These are phyloP conservation scores for Petrophora chlorosata DNA, from an alignment of 2,888 invertebrate species.

Conservation along the genomic window DNA sequence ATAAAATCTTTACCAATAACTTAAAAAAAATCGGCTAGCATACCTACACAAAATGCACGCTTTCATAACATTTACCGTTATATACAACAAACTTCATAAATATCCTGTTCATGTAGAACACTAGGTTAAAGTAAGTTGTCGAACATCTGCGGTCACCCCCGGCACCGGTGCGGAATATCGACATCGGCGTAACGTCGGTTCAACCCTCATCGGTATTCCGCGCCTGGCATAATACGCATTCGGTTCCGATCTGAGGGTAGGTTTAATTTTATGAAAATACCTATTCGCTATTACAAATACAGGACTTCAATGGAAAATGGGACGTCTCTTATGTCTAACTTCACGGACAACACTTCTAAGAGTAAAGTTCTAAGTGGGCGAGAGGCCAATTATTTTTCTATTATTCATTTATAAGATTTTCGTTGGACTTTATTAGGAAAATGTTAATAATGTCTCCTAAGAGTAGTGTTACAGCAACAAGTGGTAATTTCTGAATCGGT, in stretches of 20 bases:
- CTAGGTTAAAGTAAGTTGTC: not conserved
- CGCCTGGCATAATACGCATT: conserved; percentile 2
- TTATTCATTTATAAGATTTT: no score
- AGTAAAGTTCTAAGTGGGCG: no score
- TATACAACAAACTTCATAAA: not conserved
- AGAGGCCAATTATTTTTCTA: no score
- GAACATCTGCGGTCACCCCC: conserved; percentile 1
- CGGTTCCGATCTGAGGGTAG: not conserved
- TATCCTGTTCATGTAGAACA: not conserved
- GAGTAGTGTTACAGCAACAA: no score
- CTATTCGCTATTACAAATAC: not conserved
- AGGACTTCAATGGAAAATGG: not conserved
- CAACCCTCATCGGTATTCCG: conserved; percentile 16
- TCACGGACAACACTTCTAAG: no score
- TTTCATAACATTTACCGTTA: no score
- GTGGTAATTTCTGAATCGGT: no score
- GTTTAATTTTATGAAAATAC: conserved; percentile 3
- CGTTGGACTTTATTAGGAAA: no score
- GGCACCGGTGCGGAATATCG: conserved; percentile 3
- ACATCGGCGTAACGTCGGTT: conserved; percentile 6
- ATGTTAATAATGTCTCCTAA: no score
- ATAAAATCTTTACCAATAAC: no score
- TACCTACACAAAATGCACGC: no score
- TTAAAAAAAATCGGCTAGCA: no score
- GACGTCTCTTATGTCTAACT: not conserved